A percentile compares a stretch with the other conserved stretches of the same genome.
These are phyloP conservation scores for Zoroaster sp. DNA, from an alignment of 53 echinoderm and acorn worm species.

Conservation along the genomic window DNA sequence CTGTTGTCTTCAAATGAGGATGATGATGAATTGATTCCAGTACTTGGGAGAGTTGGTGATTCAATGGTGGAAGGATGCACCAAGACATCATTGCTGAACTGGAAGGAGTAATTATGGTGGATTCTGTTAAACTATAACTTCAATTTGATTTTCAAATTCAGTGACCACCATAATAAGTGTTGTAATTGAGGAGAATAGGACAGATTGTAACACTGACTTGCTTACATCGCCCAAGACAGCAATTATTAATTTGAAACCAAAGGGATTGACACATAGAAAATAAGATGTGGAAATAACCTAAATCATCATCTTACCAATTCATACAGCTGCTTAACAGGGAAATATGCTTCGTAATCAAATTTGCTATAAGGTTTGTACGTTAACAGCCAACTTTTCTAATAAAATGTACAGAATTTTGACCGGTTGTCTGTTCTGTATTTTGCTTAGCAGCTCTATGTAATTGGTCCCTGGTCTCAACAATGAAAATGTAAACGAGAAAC, in stretches of 20 bases:
- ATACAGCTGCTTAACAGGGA: too few relatives aligned
- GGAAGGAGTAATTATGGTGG: too few relatives aligned
- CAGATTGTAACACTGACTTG: neutral
- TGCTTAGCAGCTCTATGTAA: neutral
- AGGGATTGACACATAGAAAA: too few relatives aligned
- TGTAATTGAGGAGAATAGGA: neutral
- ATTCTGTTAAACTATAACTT: neutral
- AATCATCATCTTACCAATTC: too few relatives aligned
- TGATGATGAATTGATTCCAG: neutral
- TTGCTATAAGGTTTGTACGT: too few relatives aligned
- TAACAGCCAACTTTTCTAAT: too few relatives aligned
- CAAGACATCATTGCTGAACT: neutral
- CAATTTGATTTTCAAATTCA: neutral
- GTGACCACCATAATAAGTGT: neutral
- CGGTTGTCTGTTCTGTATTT: too few relatives aligned
- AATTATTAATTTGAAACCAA: too few relatives aligned
- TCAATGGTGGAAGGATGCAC: neutral
- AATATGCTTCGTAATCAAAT: too few relatives aligned
- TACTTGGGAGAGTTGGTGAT: neutral
- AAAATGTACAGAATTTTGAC: too few relatives aligned
- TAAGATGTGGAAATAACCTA: too few relatives aligned
- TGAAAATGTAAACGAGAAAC: neutral
- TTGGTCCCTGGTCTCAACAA: neutral
- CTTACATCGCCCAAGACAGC: too few relatives aligned
- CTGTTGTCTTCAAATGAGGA: constrained; percentile 24